Evolutionary conservation across 2,797 vertebrate species (phyloP).

Genomic region (Mormyrus proboscirostris): DNA sequence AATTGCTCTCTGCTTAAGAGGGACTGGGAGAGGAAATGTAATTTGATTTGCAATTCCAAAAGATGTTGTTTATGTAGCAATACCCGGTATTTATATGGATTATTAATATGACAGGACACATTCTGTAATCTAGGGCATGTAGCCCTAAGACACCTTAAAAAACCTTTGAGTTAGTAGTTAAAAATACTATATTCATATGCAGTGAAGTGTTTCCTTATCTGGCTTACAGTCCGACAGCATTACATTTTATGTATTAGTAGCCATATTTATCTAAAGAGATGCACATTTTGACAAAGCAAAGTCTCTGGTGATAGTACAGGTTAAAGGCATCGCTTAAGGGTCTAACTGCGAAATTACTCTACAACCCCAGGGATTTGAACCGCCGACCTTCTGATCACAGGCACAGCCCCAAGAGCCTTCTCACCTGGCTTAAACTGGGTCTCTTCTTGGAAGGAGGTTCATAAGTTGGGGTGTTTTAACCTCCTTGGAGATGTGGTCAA

Average conservation of each 20-base stretch:
- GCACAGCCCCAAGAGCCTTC: neutral
- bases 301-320: neutral
- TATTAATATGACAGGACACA: neutral
- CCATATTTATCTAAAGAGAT: neutral
- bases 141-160: neutral
- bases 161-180: neutral
- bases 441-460: neutral
- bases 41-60: neutral
- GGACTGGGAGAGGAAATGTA: neutral
- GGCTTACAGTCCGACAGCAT: neutral
- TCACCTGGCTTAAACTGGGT: neutral
- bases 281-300: neutral
- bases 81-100: neutral
- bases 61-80: neutral
- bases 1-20: neutral
- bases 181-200: neutral
- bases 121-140: neutral
- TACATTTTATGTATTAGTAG: neutral
- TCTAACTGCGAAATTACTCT: neutral
- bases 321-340: neutral
- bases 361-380: neutral
- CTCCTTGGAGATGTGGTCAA: neutral
- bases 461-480: neutral
- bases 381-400: neutral
- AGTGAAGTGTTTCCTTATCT: neutral